Evolutionary conservation across 2,888 invertebrate species (phyloP), one percentile per base, ranked within the genome.

Genomic region (Euproctis similis): DNA sequence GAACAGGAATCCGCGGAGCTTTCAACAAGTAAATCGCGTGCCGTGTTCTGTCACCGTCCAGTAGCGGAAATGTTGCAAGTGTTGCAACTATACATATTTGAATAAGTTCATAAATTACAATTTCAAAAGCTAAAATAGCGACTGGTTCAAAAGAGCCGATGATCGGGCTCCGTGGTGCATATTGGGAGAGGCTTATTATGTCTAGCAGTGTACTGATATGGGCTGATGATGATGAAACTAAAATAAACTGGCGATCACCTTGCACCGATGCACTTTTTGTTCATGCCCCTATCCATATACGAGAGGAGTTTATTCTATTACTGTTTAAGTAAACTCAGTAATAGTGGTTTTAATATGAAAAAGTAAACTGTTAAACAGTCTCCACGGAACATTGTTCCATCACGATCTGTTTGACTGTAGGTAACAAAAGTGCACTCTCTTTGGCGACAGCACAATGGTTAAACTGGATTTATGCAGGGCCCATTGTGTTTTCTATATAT

Each of bases 401-500:
- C n/a, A n/a, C n/a, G 39, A 39, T 32, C 36, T 38, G 30, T 48
- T 42, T 48, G 37, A 41, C 52, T 55, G 52, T 43, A 46, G 36
- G 42, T n/a, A 53, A 57, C 54, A 60, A 67, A 57, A 68, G 62
- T 59, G 60, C 58, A 60, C 52, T 66, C 61, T 61, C 59, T 53
- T 55, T 54, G 48, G 49, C 58, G 71, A 75, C 75, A 75, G 71
- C 55, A 75, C 77, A 76, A 77, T 77, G 71, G 67, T n/a, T n/a
- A n/a, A n/a, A 49, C 44, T 53, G 60, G 60, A 73, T 75, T 77
- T 75, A 71, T 75, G 63, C 64, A 58, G 60, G 49, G 53, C 70
- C 65, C 62, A 66, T 46, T 58, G 61, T 62, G 41, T 40, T 35
- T 39, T 32, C 40, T 33, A 42, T 45, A 45, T 35, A 39, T 41